Percentiles rank a stretch among this genome's conserved stretches.
Conservation (phyloP, 2,888 invertebrate species). For the Odontomyia ornata region DNA sequence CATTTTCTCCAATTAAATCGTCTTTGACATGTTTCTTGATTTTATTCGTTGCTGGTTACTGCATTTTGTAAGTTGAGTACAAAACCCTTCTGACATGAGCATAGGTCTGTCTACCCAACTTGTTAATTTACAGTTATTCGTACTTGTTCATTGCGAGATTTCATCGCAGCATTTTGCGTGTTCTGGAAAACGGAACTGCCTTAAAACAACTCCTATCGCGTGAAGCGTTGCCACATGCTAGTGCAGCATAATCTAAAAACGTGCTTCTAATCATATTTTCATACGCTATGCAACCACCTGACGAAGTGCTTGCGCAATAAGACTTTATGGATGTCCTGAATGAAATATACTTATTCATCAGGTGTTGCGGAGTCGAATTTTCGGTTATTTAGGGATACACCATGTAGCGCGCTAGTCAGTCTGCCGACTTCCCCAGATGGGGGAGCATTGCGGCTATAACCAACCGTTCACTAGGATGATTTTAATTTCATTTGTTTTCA, state of each 20-base stretch:
- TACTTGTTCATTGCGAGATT: no score
- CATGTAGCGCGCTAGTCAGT: conserved; percentile 27
- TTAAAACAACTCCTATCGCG: no score
- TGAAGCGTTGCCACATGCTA: no score
- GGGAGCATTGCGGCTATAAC: conserved; percentile 34
- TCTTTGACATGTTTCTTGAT: no score
- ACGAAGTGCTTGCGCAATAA: conserved; percentile 19
- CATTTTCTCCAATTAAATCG: no score
- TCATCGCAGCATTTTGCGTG: no score
- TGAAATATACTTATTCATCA: conserved; percentile 39
- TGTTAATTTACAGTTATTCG: no score
- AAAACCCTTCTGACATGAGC: no score
- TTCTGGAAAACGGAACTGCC: no score
- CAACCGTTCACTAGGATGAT: background rate
- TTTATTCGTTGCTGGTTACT: no score
- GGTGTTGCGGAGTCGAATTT: conserved; percentile 29
- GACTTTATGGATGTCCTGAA: conserved; percentile 9
- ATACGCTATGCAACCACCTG: conserved; percentile 11
- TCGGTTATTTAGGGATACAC: background rate
- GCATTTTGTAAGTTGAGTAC: no score
- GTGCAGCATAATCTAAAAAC: background rate
- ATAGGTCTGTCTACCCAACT: no score
- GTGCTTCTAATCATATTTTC: background rate
- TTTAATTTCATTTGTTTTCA: background rate
- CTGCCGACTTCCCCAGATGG: conserved; percentile 40